phyloP scores from a whole-genome alignment of 1,140 invertebrate species.

The Drosophila elegans region DNA sequence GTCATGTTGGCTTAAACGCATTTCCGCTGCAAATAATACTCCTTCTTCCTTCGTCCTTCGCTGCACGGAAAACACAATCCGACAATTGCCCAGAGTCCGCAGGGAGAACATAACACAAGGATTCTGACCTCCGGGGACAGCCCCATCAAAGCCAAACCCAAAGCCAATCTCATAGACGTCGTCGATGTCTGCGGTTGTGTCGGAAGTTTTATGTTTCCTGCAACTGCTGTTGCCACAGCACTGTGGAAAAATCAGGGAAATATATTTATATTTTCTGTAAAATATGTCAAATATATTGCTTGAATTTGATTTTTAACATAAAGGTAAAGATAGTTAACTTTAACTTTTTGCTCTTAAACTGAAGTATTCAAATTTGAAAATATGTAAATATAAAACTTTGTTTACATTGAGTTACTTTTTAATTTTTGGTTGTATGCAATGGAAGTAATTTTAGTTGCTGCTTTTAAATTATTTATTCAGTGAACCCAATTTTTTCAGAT shows the following conservation, averaged over 20 bases:
- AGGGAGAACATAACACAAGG: constrained; percentile 28
- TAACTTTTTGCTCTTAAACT: no score
- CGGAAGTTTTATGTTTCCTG: constrained; percentile 55
- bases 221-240: constrained; percentile 17
- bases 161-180: constrained; percentile 44
- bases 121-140: constrained; percentile 24
- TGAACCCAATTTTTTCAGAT: no score
- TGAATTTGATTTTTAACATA: no score
- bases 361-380: no score
- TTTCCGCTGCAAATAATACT: constrained; percentile 75
- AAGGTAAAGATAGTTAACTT: no score
- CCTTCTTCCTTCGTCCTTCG: constrained; percentile 27
- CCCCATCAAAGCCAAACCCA: constrained; percentile 38
- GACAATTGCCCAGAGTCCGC: constrained; percentile 28
- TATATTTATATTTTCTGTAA: no score
- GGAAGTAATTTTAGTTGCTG: no score
- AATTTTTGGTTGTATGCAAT: no score
- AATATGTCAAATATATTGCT: no score
- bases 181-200: constrained; percentile 41
- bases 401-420: no score
- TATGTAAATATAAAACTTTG: no score
- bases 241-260: neutral
- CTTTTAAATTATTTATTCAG: no score
- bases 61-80: constrained; percentile 32
- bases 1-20: constrained; percentile 66